Conservation (phyloP, 2,888 invertebrate genomes). For the Lingula anatina region DNA sequence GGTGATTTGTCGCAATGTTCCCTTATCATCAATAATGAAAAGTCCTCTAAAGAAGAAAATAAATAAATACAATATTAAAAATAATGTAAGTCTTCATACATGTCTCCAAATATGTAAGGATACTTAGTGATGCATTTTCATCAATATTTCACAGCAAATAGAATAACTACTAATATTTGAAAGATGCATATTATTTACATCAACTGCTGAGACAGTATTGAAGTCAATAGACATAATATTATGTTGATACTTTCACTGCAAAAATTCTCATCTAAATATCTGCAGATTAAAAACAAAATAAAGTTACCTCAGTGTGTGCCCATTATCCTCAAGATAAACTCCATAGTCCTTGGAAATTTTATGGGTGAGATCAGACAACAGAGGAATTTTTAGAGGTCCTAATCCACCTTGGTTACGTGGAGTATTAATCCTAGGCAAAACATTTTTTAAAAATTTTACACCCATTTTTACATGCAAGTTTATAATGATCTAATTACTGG, state of each 20-base stretch:
- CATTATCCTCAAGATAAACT: conserved; percentile 84
- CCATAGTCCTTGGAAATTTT: conserved; percentile 90
- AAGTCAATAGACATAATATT: too few species aligned
- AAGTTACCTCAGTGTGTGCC: conserved; percentile 75
- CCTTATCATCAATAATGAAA: conserved; percentile 88
- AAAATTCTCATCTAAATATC: too few species aligned
- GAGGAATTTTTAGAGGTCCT: conserved; percentile 79
- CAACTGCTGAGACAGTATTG: too few species aligned
- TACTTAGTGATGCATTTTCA: too few species aligned
- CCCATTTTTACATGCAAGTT: not conserved
- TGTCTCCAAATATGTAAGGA: too few species aligned
- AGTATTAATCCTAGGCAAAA: conserved; percentile 68
- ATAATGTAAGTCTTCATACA: too few species aligned
- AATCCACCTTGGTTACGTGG: conserved; percentile 86
- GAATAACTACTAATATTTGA: too few species aligned
- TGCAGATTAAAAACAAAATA: too few species aligned
- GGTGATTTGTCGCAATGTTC: conserved; percentile 83
- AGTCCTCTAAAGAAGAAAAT: conserved; percentile 62
- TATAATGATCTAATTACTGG: not conserved
- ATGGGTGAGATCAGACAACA: conserved; percentile 87
- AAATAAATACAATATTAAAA: too few species aligned
- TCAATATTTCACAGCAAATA: too few species aligned
- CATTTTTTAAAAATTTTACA: not conserved
- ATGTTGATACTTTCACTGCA: too few species aligned
- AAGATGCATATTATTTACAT: too few species aligned